A percentile compares a stretch with the other conserved stretches of the same genome.
Conservation (phyloP, 2,888 invertebrate genomes). For the Orthosia gothica region DNA sequence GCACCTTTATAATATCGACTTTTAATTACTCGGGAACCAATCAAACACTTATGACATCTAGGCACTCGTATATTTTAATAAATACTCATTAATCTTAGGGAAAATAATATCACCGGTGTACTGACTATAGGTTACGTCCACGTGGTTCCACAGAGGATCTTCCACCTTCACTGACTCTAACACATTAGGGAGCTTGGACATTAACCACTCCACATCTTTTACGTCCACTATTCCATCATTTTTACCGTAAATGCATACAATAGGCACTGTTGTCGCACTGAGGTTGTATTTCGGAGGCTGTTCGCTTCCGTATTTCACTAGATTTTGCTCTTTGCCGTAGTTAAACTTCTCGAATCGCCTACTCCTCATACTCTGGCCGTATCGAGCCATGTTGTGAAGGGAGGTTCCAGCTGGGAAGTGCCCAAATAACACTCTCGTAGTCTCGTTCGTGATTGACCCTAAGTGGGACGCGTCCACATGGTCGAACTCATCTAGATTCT, state of each 20-base stretch:
- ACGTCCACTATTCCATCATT: slow-evolving; percentile 92
- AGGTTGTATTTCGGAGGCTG: slow-evolving; percentile 78
- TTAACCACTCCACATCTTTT: slow-evolving; percentile 90
- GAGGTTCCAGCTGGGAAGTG: slow-evolving; percentile 77
- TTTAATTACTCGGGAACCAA: slow-evolving; percentile 43
- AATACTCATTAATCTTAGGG: slow-evolving; percentile 87
- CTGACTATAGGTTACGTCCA: slow-evolving; percentile 77
- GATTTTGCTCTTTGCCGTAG: slow-evolving; percentile 77
- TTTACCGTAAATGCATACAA: slow-evolving; percentile 79
- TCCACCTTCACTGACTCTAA: slow-evolving; percentile 90
- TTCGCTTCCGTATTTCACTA: slow-evolving; percentile 75
- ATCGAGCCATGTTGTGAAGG: slow-evolving; percentile 77
- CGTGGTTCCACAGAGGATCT: slow-evolving; percentile 83
- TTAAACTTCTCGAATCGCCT: slow-evolving; percentile 79
- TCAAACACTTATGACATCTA: slow-evolving; percentile 28
- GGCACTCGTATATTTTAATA: slow-evolving; percentile 65
- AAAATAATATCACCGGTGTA: slow-evolving; percentile 60
- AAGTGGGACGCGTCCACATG: slow-evolving; percentile 71
- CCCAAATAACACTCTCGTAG: slow-evolving; percentile 72
- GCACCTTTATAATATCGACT: slow-evolving; percentile 11
- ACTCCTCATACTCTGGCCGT: slow-evolving; percentile 78
- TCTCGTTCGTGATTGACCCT: slow-evolving; percentile 78
- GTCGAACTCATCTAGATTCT: slow-evolving; percentile 71
- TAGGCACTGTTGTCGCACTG: slow-evolving; percentile 76
- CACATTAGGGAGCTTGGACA: slow-evolving; percentile 90